Evolutionary conservation across 1,140 invertebrate genomes (phyloP).

Genomic region (Odontomachus brunneus): DNA sequence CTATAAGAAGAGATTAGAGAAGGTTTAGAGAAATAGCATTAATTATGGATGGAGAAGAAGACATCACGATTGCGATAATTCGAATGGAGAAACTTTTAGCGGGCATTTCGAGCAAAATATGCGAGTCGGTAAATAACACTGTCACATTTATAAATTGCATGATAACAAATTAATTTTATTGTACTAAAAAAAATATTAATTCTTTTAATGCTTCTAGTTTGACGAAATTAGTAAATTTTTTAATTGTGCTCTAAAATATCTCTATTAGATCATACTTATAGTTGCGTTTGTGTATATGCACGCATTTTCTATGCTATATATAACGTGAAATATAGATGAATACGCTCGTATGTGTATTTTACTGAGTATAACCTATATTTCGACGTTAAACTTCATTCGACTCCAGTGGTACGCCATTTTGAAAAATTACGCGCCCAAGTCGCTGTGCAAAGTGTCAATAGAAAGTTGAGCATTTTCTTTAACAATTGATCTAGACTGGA

Average conservation of each 20-base stretch:
- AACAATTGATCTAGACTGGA: slow-evolving; percentile 23
- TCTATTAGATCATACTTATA: too few species aligned
- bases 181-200: neutral
- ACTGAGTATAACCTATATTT: too few species aligned
- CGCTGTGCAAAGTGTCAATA: too few species aligned
- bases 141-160: neutral
- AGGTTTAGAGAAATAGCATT: neutral
- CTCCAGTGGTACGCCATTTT: neutral
- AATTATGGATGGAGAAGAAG: slow-evolving; percentile 31
- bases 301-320: too few species aligned
- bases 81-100: slow-evolving; percentile 39
- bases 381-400: neutral
- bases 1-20: neutral
- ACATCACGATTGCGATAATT: slow-evolving; percentile 30
- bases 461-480: neutral
- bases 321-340: too few species aligned
- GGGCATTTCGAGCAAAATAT: neutral
- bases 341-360: too few species aligned
- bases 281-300: too few species aligned
- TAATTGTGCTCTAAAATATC: neutral
- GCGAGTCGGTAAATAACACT: slow-evolving; percentile 23
- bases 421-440: neutral
- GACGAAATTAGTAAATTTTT: neutral
- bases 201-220: neutral
- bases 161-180: neutral